Conservation (phyloP, 2,113 vertebrate genomes). For the Caranx ignobilis region DNA sequence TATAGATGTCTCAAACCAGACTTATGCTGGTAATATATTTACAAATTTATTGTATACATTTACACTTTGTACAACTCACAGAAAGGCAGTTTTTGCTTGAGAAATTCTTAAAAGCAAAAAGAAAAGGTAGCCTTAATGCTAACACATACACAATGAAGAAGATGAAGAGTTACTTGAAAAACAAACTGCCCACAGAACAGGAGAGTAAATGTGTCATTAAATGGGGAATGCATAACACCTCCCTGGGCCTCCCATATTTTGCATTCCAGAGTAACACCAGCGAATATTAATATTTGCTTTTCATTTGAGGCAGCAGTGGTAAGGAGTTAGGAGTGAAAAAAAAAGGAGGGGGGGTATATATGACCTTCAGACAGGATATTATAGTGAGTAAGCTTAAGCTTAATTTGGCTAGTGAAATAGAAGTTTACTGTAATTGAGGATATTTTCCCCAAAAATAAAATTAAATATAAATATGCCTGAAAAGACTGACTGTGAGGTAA, state of each 20-base stretch:
- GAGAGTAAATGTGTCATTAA: conserved; percentile 75
- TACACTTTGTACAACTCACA: not conserved
- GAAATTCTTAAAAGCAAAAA: conserved; percentile 4
- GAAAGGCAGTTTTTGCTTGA: not conserved
- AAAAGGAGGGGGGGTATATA: conserved; percentile 53
- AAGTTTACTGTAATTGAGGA: conserved; percentile 42
- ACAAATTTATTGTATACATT: not conserved
- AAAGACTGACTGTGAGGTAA: conserved; percentile 13
- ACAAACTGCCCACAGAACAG: conserved; percentile 34
- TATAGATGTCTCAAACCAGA: conserved; percentile 1
- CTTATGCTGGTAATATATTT: not conserved
- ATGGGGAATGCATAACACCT: conserved; percentile 76
- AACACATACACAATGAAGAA: conserved; percentile 13
- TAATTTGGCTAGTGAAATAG: conserved; percentile 49
- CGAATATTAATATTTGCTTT: conserved; percentile 89
- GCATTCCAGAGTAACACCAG: conserved; percentile 79
- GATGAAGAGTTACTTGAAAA: conserved; percentile 37
- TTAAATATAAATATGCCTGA: conserved; percentile 41
- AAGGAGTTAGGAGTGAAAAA: conserved; percentile 52
- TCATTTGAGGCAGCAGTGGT: conserved; percentile 80
- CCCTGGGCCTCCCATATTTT: conserved; percentile 73
- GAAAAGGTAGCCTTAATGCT: not conserved
- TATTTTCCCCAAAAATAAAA: conserved; percentile 37
- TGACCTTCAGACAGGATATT: conserved; percentile 80
- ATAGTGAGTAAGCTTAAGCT: conserved; percentile 44